Conservation (phyloP, 2,113 vertebrate genomes). For the Tachysurus vachellii region DNA sequence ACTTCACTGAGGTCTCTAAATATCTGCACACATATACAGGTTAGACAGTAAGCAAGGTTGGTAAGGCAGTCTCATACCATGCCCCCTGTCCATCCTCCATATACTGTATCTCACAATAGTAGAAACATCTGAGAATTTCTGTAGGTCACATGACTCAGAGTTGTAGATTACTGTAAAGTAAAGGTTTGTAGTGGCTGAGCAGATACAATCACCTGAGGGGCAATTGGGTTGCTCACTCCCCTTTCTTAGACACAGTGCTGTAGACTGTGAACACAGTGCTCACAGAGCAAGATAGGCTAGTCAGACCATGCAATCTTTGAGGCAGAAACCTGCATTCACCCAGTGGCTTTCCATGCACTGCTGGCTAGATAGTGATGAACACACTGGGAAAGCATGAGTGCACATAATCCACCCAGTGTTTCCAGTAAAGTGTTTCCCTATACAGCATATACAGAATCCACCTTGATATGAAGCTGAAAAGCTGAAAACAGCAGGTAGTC, state of each 20-base stretch:
- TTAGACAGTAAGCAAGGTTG: background rate
- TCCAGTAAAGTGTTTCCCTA: conserved; percentile 1
- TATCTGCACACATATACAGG: background rate
- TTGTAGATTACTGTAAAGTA: background rate
- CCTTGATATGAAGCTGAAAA: background rate
- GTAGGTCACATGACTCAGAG: background rate
- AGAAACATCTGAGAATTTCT: background rate
- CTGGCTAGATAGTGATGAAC: background rate
- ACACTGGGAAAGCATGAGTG: background rate
- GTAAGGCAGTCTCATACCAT: background rate
- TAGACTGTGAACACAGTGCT: background rate
- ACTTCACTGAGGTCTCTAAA: background rate
- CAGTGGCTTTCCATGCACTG: background rate
- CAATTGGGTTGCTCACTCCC: background rate
- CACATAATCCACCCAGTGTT: conserved; percentile 3
- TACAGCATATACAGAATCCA: background rate
- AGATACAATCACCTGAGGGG: background rate
- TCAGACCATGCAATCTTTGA: conserved; percentile 4
- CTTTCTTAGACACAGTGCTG: background rate
- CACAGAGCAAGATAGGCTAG: background rate
- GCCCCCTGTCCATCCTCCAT: background rate
- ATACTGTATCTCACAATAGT: background rate
- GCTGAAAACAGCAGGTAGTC: conserved; percentile 3
- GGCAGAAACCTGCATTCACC: background rate
- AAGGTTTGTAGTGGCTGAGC: background rate